These are phyloP conservation scores for Calephelis perditalis DNA, from an alignment of 2,888 invertebrate species.

Conservation along the genomic window DNA sequence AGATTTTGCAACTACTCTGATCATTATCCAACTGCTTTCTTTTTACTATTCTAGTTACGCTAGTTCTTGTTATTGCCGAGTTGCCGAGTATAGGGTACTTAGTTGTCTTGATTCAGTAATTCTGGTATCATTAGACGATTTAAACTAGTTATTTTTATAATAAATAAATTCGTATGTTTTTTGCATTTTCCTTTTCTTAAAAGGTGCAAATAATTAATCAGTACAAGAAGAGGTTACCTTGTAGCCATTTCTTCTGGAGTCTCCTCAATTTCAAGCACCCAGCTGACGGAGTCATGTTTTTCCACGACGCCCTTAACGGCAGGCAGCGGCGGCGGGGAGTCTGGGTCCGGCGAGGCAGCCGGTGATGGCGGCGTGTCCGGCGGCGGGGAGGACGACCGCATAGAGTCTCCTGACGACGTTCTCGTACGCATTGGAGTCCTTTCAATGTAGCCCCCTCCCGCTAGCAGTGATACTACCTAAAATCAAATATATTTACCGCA, in stretches of 20 bases:
- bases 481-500: background rate
- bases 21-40: too few relatives aligned
- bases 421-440: slow-evolving; percentile 57
- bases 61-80: too few relatives aligned
- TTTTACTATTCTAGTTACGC: too few relatives aligned
- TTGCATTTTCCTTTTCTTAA: too few relatives aligned
- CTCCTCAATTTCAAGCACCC: slow-evolving; percentile 89
- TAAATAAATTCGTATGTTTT: too few relatives aligned
- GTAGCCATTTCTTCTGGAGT: slow-evolving; percentile 85
- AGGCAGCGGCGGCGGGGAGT: slow-evolving; percentile 81
- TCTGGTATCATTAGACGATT: too few relatives aligned
- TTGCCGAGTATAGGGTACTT: too few relatives aligned
- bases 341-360: slow-evolving; percentile 55
- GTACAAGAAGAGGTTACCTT: slow-evolving; percentile 41
- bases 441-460: slow-evolving; percentile 64
- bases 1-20: too few relatives aligned
- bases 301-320: slow-evolving; percentile 90
- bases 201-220: too few relatives aligned
- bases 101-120: too few relatives aligned
- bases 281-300: slow-evolving; percentile 91
- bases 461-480: slow-evolving; percentile 74
- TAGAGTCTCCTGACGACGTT: slow-evolving; percentile 62
- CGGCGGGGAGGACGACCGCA: slow-evolving; percentile 54
- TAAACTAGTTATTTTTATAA: too few relatives aligned
- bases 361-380: slow-evolving; percentile 63